These are phyloP conservation scores for Tarsius wallacei DNA, from an alignment of 2,797 vertebrate genomes.

Conservation along the genomic window DNA sequence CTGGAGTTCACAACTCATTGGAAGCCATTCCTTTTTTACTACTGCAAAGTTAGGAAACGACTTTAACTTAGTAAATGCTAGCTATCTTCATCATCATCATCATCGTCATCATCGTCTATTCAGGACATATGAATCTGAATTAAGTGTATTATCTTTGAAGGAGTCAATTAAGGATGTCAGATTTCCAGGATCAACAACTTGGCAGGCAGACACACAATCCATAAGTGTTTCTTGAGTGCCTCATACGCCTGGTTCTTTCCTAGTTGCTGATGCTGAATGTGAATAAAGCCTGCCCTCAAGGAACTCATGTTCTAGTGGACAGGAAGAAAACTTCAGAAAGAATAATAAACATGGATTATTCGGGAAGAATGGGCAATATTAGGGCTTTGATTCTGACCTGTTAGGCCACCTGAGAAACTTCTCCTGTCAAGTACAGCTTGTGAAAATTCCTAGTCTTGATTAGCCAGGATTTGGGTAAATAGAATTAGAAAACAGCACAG, in stretches of 20 bases:
- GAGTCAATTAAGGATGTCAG: slow-evolving; percentile 41
- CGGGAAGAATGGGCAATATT: background rate
- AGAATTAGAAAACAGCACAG: slow-evolving; percentile 9
- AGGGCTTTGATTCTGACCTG: slow-evolving; percentile 20
- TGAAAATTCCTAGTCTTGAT: background rate
- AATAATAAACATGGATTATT: background rate
- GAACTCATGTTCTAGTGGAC: background rate
- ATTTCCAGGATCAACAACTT: slow-evolving; percentile 36
- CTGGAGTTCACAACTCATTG: background rate
- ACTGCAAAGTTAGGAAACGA: background rate
- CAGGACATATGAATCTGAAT: background rate
- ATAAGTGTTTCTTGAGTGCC: background rate
- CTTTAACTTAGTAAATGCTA: slow-evolving; percentile 45
- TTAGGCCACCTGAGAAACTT: slow-evolving; percentile 31
- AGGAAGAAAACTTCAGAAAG: background rate
- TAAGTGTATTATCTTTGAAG: slow-evolving; percentile 20
- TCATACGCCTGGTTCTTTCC: background rate
- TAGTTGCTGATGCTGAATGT: background rate
- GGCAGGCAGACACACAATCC: background rate
- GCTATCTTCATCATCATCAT: background rate
- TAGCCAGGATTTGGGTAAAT: slow-evolving; percentile 18
- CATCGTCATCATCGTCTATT: background rate
- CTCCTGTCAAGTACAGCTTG: background rate
- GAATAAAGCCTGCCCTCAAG: background rate
- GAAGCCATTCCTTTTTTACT: background rate